Conservation (phyloP, 2,797 vertebrate species). For the Gymnothorax javanicus region DNA sequence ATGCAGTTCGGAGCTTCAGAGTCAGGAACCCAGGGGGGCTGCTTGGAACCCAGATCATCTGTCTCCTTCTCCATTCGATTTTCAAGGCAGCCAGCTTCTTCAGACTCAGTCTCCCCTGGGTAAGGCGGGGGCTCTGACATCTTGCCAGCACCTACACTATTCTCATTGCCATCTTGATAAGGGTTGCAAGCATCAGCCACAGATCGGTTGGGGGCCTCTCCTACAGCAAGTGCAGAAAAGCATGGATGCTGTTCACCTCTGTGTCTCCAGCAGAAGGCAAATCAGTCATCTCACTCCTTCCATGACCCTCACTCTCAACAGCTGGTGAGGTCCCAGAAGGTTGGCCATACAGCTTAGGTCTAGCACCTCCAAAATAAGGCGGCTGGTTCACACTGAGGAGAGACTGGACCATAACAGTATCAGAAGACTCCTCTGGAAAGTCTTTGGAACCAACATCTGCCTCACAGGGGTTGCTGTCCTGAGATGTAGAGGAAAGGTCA, state of each 20-base stretch:
- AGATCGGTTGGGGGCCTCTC: slow-evolving; percentile 43
- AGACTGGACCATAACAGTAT: slow-evolving; percentile 50
- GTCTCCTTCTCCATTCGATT: slow-evolving; percentile 54
- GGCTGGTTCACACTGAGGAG: slow-evolving; percentile 56
- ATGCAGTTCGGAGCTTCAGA: slow-evolving; percentile 94
- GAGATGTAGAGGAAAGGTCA: slow-evolving; percentile 46
- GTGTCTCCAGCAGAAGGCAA: slow-evolving; percentile 40
- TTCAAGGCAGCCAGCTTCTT: slow-evolving; percentile 41
- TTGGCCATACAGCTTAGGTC: slow-evolving; percentile 81
- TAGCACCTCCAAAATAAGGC: slow-evolving; percentile 76
- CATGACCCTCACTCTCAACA: slow-evolving; percentile 43
- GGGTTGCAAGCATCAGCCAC: slow-evolving; percentile 44
- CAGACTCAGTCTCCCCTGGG: slow-evolving; percentile 56
- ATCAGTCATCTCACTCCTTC: slow-evolving; percentile 31
- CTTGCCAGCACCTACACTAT: slow-evolving; percentile 62
- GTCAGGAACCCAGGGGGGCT: slow-evolving; percentile 92
- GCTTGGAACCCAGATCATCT: slow-evolving; percentile 73
- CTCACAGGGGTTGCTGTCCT: slow-evolving; percentile 46
- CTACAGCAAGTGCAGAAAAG: slow-evolving; percentile 37
- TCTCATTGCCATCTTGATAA: slow-evolving; percentile 58
- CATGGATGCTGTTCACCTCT: slow-evolving; percentile 45
- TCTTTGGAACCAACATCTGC: slow-evolving; percentile 38
- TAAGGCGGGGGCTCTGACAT: slow-evolving; percentile 76
- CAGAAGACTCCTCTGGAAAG: background rate
- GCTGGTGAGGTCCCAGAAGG: slow-evolving; percentile 58